Evolutionary conservation across 2,113 vertebrate species (phyloP).

Genomic region (Oryzias melastigma): DNA sequence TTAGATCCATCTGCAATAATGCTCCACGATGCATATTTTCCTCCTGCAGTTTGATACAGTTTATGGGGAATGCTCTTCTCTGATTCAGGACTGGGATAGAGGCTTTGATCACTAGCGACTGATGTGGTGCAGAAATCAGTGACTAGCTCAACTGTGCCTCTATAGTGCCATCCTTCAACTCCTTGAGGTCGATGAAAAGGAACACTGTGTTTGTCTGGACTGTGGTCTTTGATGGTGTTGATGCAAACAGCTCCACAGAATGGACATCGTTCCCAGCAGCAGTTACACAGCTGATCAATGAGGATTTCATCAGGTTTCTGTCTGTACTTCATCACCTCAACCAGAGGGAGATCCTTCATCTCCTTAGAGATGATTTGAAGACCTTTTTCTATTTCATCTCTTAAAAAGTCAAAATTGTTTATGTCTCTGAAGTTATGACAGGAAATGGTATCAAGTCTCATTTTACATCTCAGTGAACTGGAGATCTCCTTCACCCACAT

Average conservation of each 20-base stretch:
- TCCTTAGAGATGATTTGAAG: rapidly evolving
- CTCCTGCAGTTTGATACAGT: too few species aligned
- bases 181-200: conserved; percentile 46
- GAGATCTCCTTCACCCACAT: too few species aligned
- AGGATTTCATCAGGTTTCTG: conserved; percentile 34
- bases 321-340: background rate
- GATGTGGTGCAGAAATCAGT: background rate
- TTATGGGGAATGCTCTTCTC: rapidly evolving
- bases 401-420: rapidly evolving
- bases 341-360: background rate
- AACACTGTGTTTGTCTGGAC: too few species aligned
- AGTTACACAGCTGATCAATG: conserved; percentile 52
- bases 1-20: too few species aligned
- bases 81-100: background rate
- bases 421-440: background rate
- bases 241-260: conserved; percentile 50
- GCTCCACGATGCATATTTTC: too few species aligned
- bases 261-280: conserved; percentile 65
- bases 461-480: too few species aligned
- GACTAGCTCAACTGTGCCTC: background rate
- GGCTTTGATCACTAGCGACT: too few species aligned
- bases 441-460: too few species aligned
- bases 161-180: background rate
- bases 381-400: conserved; percentile 6
- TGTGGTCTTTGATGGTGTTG: too few species aligned